Evolutionary conservation across 1,140 invertebrate species (phyloP).

Genomic region (Rhizoglyphus robini): DNA sequence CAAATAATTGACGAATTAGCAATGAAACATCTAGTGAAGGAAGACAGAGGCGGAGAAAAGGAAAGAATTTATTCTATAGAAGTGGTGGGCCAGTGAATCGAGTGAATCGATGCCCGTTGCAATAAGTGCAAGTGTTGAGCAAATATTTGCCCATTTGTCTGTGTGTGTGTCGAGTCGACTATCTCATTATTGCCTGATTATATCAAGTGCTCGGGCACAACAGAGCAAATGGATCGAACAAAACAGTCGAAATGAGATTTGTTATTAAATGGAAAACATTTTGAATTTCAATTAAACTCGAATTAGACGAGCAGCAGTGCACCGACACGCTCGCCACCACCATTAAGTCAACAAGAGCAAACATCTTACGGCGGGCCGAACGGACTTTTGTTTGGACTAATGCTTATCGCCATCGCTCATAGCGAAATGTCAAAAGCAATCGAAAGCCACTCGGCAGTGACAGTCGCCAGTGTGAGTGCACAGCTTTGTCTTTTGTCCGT

Average conservation of each 20-base stretch:
- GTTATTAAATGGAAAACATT: constrained; percentile 13
- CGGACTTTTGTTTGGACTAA: constrained; percentile 1
- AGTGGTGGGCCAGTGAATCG: background rate
- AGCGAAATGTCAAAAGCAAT: constrained; percentile 5
- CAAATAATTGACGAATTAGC: no score
- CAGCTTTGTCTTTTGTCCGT: background rate
- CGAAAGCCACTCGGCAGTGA: background rate
- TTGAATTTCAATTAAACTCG: constrained; percentile 12
- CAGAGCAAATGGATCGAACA: background rate
- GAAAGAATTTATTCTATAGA: no score
- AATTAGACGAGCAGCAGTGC: background rate
- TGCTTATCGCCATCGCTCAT: background rate
- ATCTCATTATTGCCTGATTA: constrained; percentile 13
- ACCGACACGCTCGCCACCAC: background rate
- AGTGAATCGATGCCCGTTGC: background rate
- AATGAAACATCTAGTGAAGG: no score
- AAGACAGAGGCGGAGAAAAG: no score
- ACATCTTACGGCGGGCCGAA: background rate
- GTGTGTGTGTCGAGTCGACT: background rate
- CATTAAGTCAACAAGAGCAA: constrained; percentile 10
- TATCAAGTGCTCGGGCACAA: background rate
- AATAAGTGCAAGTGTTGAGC: constrained; percentile 14
- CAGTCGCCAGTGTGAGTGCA: background rate
- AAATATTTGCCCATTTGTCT: constrained; percentile 1
- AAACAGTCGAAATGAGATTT: background rate